A percentile compares a stretch with the other conserved stretches of the same genome.
Evolutionary conservation across 2,113 vertebrate genomes (phyloP).

Genomic region (human): GRCh38 chr15:88626001-88626500

Average conservation of each 20-base stretch:
- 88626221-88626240: neutral
- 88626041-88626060: neutral
- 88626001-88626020: fast-evolving
- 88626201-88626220: neutral
- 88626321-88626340: conserved; percentile 83
- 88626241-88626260: neutral
- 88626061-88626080: neutral
- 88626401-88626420: fast-evolving
- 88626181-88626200: neutral
- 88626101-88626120: neutral
- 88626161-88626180: neutral
- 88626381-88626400: fast-evolving
- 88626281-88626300: conserved; percentile 60
- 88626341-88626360: conserved; percentile 77
- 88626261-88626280: neutral
- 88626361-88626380: conserved; percentile 44
- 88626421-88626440: fast-evolving
- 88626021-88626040: neutral
- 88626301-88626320: conserved; percentile 83
- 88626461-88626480: fast-evolving
- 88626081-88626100: neutral
- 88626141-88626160: neutral
- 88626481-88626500: fast-evolving
- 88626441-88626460: neutral
- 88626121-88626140: neutral